Percentiles rank a stretch among this genome's conserved stretches.
These are phyloP conservation scores for Aix galericulata DNA, from an alignment of 2,113 vertebrate species.

Conservation along the genomic window DNA sequence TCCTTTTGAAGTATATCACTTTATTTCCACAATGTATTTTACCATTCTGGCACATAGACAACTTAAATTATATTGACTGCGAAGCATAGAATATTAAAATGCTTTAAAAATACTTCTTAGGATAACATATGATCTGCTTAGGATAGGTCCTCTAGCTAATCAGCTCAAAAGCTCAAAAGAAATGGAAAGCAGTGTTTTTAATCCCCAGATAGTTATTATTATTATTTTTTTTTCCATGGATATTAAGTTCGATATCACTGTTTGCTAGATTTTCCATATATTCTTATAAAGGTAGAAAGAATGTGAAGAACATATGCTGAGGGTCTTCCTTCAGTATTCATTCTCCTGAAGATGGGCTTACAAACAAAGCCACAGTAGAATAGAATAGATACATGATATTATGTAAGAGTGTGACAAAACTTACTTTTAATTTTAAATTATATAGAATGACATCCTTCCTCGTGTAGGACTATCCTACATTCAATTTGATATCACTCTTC, in stretches of 20 bases:
- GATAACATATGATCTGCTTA: neutral
- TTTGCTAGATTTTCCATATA: neutral
- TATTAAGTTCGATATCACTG: neutral
- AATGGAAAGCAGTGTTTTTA: neutral
- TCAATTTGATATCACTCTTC: neutral
- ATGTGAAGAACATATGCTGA: no score
- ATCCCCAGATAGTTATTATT: neutral
- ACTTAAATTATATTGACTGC: neutral
- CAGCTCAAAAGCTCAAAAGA: neutral
- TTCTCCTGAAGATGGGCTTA: neutral
- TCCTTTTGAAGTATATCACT: neutral
- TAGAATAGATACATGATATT: neutral
- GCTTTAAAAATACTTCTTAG: neutral
- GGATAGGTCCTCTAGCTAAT: neutral
- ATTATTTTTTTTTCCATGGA: neutral
- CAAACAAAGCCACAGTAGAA: neutral
- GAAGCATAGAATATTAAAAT: neutral
- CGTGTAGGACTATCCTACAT: neutral
- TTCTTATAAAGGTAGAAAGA: neutral
- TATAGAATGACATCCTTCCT: neutral
- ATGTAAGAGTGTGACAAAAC: neutral
- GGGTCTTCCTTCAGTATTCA: neutral
- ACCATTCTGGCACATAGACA: neutral
- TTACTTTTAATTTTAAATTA: neutral
- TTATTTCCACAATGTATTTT: neutral